phyloP scores from a whole-genome alignment of 2,888 invertebrate species.

The Hipparchia semele region DNA sequence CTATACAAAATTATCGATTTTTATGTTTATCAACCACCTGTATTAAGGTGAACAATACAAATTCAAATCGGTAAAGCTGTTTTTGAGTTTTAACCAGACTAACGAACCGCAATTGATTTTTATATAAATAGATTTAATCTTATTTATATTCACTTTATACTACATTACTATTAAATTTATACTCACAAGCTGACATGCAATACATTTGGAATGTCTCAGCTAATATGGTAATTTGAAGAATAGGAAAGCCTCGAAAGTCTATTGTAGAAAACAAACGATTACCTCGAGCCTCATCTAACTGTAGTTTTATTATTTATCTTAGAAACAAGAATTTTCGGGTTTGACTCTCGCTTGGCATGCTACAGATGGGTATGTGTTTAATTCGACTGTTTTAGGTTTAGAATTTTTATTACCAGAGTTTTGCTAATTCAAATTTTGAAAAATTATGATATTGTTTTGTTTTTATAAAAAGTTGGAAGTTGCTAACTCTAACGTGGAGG shows the following conservation, averaged over 20 bases:
- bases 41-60: background rate
- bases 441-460: too few relatives aligned
- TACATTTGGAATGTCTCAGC: constrained; percentile 39
- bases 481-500: too few relatives aligned
- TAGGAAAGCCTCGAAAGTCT: constrained; percentile 44
- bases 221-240: constrained; percentile 54
- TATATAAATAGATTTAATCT: background rate
- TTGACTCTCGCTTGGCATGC: background rate
- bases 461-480: too few relatives aligned
- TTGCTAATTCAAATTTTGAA: too few relatives aligned
- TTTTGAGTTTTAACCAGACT: background rate
- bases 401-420: too few relatives aligned
- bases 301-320: constrained; percentile 48
- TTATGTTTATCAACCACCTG: too few relatives aligned
- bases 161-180: background rate
- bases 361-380: background rate
- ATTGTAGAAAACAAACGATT: constrained; percentile 50
- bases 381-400: too few relatives aligned
- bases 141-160: background rate
- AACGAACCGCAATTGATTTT: background rate
- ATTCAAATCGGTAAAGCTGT: background rate
- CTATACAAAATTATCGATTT: too few relatives aligned
- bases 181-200: constrained; percentile 29
- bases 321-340: constrained; percentile 15
- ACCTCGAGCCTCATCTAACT: constrained; percentile 50